phyloP scores from a whole-genome alignment of 30 jellyfish, hydroid and myxozoan species.

The Phacellophora camtschatica region DNA sequence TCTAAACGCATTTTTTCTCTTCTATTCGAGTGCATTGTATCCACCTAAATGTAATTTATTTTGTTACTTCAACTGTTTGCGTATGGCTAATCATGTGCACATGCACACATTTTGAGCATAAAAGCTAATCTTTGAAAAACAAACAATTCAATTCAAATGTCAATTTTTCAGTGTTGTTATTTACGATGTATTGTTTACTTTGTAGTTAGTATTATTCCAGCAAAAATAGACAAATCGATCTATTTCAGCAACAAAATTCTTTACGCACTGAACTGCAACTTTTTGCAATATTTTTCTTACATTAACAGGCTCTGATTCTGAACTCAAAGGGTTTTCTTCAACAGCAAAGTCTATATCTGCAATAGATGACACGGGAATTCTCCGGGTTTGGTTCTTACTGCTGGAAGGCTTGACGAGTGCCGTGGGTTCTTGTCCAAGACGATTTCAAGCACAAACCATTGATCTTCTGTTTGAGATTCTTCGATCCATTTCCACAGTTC shows the following conservation, averaged over 20 bases:
- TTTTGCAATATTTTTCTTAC: not conserved
- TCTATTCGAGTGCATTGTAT: no score
- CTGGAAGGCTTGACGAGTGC: conserved; percentile 90
- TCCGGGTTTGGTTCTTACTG: conserved; percentile 94
- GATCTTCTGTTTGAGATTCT: conserved; percentile 93
- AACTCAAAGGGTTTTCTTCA: conserved; percentile 48
- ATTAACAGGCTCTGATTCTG: conserved; percentile 64
- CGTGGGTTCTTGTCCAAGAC: conserved; percentile 83
- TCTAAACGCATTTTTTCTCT: no score
- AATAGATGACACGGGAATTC: conserved; percentile 97
- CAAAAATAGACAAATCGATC: no score
- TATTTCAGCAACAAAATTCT: not conserved
- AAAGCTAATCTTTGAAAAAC: no score
- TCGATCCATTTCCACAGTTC: conserved; percentile 86
- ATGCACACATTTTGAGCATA: no score
- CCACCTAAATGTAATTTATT: no score
- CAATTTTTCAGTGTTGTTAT: no score
- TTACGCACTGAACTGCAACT: not conserved
- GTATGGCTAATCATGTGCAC: no score
- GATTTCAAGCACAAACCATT: conserved; percentile 85
- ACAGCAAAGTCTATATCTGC: conserved; percentile 94
- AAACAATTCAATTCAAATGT: no score
- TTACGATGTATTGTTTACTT: no score
- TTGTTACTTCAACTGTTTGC: no score
- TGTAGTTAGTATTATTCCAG: no score